Base-by-base conservation (phyloP, 2,113 vertebrate species). In the Copsychus sechellarum region DNA sequence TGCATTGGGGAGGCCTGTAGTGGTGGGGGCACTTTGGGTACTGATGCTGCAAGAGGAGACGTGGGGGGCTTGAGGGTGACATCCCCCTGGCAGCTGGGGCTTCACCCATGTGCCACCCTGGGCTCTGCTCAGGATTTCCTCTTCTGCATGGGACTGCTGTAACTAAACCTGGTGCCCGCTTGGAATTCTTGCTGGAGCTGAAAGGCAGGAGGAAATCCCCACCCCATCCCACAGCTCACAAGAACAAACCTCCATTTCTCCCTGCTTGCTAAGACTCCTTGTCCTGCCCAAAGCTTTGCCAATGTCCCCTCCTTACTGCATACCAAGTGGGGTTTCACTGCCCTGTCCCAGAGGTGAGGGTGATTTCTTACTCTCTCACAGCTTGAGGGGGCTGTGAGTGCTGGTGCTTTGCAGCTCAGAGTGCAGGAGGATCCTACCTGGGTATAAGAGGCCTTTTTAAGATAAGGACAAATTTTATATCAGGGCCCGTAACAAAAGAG, bases 1-100 rank as follows among this genome's bases (percentile, higher is more conserved):
- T 3, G 2, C 0, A 0, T 0, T 1, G 4, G 34, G 38, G 17
- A 42, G 20, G 15, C 10, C 50, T 0, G 7, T 12, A 28, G 24
- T 17, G 51, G 2, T 21, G 57, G 40, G 48, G 36, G 2, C 12
- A 8, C 11, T 60, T 54, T 29, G 48, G 34, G 36, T 28, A 16
- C 40, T 0, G 5, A 24, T 54, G 34, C 38, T 72, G 34, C 45
- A 34, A 24, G 33, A 76, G 51, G 42, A 62, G 15, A 29, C 0
- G 0, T 8, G 23, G 29, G 61, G 70, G 47, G 23, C 45, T 56
- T 14, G 24, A 43, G 69, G 54, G 64, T 73, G 40, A 16, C 47
- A 38, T 20, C 3, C 24, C 25, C 48, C 11, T 0, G 1, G 34
- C 19, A 89, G 31, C 81, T 70, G 54, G 34, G 21, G 4, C 31